Evolutionary conservation across 2,797 vertebrate species (phyloP).

Genomic region (Lycodopsis pacificus): DNA sequence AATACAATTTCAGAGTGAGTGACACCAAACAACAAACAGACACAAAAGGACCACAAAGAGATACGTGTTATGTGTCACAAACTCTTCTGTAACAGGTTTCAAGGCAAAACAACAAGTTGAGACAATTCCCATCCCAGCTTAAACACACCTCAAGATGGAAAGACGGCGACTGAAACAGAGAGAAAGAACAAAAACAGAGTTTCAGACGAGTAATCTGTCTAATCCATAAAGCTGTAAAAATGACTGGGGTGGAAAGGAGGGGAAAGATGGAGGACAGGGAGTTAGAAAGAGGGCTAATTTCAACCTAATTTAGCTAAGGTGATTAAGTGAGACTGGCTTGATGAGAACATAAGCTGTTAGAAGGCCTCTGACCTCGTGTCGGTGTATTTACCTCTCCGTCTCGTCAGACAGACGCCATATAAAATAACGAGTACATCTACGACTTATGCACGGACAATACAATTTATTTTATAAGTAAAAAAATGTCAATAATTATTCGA

Average conservation of each 20-base stretch:
- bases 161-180: slow-evolving; percentile 19
- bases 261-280: slow-evolving; percentile 44
- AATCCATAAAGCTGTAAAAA: slow-evolving; percentile 82
- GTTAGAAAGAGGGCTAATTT: slow-evolving; percentile 74
- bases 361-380: slow-evolving; percentile 58
- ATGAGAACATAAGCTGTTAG: slow-evolving; percentile 71
- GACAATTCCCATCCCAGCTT: slow-evolving; percentile 40
- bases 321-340: slow-evolving; percentile 78
- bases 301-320: slow-evolving; percentile 79
- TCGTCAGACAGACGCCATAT: not conserved
- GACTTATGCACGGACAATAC: not conserved
- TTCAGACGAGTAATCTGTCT: slow-evolving; percentile 83
- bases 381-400: slow-evolving; percentile 47
- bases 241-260: slow-evolving; percentile 55
- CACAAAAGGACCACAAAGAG: too few species aligned
- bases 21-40: not conserved
- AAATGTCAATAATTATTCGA: not conserved
- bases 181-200: slow-evolving; percentile 72
- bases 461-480: not conserved
- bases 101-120: slow-evolving; percentile 36
- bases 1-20: too few species aligned
- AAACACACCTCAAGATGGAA: slow-evolving; percentile 21
- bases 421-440: not conserved
- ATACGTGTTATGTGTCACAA: not conserved
- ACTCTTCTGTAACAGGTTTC: not conserved